Base-by-base conservation (phyloP, 2,888 invertebrate species). In the Lepeophtheirus nordmannii region DNA sequence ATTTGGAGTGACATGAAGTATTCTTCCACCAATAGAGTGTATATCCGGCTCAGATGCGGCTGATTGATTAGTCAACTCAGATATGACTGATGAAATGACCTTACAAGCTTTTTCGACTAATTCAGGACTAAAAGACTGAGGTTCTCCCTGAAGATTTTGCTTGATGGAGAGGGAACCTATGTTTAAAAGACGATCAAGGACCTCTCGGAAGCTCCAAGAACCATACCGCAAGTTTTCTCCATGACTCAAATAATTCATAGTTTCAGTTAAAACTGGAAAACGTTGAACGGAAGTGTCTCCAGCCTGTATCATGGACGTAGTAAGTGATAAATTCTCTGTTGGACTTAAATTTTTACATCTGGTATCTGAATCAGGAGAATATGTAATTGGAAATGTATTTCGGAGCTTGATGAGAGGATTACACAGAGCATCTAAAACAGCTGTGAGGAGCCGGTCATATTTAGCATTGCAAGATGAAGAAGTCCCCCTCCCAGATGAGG, bases 391-490 rank as follows among this genome's bases (percentile, higher is more conserved):
- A 75, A 87, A 85, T 37, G 86, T 85, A 67, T 83, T 83, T 40
- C 86, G 81, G 39, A 88, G 76, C 68, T 86, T 81, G 20, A 87
- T 83, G 1, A 83, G 82, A 0, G 87, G 85, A 58, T 84, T 84
- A 72, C 90, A 89, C 69, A 94, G 79, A 0, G 93, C 87, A 58
- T 89, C 87, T 69, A 91, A 80, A 2, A 90, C 85, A 0, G 92
- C 85, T 69, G 86, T 85, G 63, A 89, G 74, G 1, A 88, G 76
- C 65, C 85, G 80, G 71, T 83, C 83, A 72, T 74, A 69, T 30
- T 69, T 68, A 12, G 67, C 62, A 41, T 67, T 68, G 53, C 10
- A 61, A 53, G 23, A 58, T 20, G 23, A 58, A 58, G 23, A 20
- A 22, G 23, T 14, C 20, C 14, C 14, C 9, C 12, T 17, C 12